Base-by-base conservation (phyloP, 2,113 vertebrate species). In the Choloepus hoffmanni region DNA sequence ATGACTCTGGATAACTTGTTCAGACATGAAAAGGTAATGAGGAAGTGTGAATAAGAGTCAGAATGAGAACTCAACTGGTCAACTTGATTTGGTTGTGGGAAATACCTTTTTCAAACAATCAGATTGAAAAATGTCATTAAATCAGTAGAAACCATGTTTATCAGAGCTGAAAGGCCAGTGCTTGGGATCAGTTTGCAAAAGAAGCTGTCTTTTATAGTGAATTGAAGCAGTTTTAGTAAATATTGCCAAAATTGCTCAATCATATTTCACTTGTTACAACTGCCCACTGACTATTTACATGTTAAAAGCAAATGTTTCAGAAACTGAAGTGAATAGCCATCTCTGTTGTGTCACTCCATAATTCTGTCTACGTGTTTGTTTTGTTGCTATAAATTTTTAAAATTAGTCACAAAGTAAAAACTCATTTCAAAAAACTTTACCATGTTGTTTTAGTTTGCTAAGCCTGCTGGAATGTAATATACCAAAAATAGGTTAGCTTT, bases 81-180 rank as follows among this genome's bases (percentile, higher is more conserved):
- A 45, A 23, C 36, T 62, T 86, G 85, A 92, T 95, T 85, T 62
- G 48, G 77, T 55, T 84, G 26, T 85, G 30, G 50, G 85, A 92
- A 96, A 94, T 68, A 95, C 43, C 58, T 90, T 81, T 86, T 82
- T 30, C 36, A 65, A 95, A 76, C 24, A 79, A 86, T 86, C 89
- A 91, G 43, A 76, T n/a, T 70, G n/a, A 65, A 89, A 94, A 94
- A 60, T 60, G 21, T 81, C 18, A 19, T 88, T 67, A 84, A 53
- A 81, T 40, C n/a, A 16, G 5, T 73, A 15, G 11, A 86, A 63
- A 95, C 58, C 28, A 53, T 81, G 94, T 82, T 90, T 55, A 5
- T 43, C 12, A 21, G 62, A 83, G 70, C 40, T 79, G 58, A 76
- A 89, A 94, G 65, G 78, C 62, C 77, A 97, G 88, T 65, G 28